Percentiles rank a stretch among this genome's conserved stretches.
phyloP scores from a whole-genome alignment of 2,113 vertebrate species.

The Prinia subflava region DNA sequence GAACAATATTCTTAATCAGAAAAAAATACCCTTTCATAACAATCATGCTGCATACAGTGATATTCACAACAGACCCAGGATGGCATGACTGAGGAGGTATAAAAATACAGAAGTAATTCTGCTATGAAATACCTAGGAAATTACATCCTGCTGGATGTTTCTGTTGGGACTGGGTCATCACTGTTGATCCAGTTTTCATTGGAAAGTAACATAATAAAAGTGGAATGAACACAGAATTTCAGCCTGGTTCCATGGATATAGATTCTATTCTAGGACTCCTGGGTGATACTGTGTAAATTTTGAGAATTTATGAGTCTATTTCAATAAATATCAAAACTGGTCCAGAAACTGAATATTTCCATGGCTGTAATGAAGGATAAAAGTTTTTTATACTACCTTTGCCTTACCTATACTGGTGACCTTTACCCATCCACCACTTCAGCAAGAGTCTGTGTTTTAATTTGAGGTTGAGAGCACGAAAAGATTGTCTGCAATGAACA shows the following conservation, averaged over 20 bases:
- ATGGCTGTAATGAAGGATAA: not conserved
- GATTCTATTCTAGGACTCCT: not conserved
- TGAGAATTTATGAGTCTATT: not conserved
- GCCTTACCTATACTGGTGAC: not conserved
- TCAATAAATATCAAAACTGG: not conserved
- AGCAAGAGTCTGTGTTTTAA: not conserved
- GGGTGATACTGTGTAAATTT: not conserved
- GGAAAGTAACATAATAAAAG: conserved; percentile 6
- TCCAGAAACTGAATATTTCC: not conserved
- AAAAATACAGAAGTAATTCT: conserved; percentile 24
- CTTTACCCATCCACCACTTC: not conserved
- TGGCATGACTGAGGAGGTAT: not conserved
- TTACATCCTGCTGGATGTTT: not conserved
- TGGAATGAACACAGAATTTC: conserved; percentile 7
- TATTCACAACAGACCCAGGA: not conserved
- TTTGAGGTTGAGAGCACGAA: not conserved
- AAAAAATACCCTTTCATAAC: conserved; percentile 2
- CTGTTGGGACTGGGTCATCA: not conserved
- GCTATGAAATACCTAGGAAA: conserved; percentile 11
- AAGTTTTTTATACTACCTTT: not conserved
- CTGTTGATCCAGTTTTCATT: not conserved
- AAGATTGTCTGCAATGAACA: not conserved
- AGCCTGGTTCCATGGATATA: not conserved
- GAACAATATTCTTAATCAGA: not conserved
- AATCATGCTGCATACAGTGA: not conserved